These are phyloP conservation scores for Paratrypauchen microcephalus DNA, from an alignment of 2,797 vertebrate species.

Conservation along the genomic window DNA sequence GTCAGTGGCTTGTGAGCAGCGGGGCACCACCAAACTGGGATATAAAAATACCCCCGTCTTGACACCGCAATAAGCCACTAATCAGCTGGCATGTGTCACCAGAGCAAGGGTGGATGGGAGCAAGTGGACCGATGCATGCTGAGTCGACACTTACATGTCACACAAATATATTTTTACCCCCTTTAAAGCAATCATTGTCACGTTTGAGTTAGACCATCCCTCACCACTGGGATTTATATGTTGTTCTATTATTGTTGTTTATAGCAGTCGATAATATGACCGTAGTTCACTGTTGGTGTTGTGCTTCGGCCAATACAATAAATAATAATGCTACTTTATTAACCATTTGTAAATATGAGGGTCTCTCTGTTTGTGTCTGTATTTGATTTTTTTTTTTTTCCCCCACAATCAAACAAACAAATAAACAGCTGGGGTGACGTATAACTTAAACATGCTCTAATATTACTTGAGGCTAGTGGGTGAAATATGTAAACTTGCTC, in stretches of 20 bases:
- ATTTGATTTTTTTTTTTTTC: too few species aligned
- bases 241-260: not conserved
- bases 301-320: not conserved
- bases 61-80: slow-evolving; percentile 65
- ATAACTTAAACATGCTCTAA: too few species aligned
- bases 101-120: slow-evolving; percentile 26
- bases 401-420: too few species aligned
- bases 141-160: slow-evolving; percentile 28
- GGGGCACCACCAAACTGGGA: slow-evolving; percentile 49
- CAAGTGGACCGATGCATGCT: slow-evolving; percentile 30
- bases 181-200: slow-evolving; percentile 9
- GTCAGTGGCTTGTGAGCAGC: slow-evolving; percentile 70
- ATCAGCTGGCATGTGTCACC: slow-evolving; percentile 70
- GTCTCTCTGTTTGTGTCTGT: too few species aligned
- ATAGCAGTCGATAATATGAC: not conserved
- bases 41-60: slow-evolving; percentile 65
- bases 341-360: not conserved
- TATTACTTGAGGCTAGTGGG: too few species aligned
- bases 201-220: not conserved
- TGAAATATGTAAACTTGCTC: too few species aligned
- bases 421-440: too few species aligned
- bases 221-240: not conserved
- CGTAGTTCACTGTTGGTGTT: not conserved
- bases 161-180: not conserved
- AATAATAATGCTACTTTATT: not conserved